Evolutionary conservation across 2,888 invertebrate genomes (phyloP).

Genomic region (Aelia acuminata): DNA sequence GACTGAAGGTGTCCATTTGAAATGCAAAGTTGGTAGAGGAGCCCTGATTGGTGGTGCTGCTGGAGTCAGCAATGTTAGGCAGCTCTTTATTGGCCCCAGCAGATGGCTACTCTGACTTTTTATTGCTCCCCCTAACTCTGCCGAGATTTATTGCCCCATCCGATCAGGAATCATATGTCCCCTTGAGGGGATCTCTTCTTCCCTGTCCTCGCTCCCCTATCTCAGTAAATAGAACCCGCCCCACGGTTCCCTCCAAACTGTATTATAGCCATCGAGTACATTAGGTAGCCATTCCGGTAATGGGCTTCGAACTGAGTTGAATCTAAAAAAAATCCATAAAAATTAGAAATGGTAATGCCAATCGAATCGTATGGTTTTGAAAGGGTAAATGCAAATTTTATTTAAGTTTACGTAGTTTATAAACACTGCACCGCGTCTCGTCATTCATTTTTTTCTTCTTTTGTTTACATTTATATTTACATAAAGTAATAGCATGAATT

Average conservation of each 20-base stretch:
- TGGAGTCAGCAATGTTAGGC: conserved; percentile 8
- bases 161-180: not conserved
- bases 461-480: no score
- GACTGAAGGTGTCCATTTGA: conserved; percentile 40
- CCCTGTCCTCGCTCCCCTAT: not conserved
- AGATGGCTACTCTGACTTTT: not conserved
- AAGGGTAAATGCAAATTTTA: no score
- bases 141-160: not conserved
- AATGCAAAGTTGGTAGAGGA: not conserved
- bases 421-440: no score
- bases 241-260: not conserved
- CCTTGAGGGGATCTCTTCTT: not conserved
- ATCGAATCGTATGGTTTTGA: no score
- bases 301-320: not conserved
- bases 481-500: no score
- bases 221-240: not conserved
- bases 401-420: no score
- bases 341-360: no score
- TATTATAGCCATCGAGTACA: not conserved
- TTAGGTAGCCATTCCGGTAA: not conserved
- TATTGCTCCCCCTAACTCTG: not conserved
- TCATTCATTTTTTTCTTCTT: no score
- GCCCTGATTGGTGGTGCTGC: not conserved
- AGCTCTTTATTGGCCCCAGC: not conserved
- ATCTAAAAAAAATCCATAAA: no score